phyloP scores from a whole-genome alignment of 64 coral and sea anemone species.

The Astreopora myriophthalma region DNA sequence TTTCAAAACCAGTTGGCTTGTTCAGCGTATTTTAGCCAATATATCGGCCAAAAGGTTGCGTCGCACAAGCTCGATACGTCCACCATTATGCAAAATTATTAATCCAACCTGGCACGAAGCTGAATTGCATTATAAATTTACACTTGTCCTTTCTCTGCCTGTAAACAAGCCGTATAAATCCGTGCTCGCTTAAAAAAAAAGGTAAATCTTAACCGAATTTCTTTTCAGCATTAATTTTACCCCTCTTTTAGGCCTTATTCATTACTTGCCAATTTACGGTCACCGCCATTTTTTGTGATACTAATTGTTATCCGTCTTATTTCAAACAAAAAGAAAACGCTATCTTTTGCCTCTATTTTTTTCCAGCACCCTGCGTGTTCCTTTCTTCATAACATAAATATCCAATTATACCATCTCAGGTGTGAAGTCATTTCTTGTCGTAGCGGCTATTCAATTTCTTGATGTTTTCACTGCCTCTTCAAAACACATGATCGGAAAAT shows the following conservation, averaged over 20 bases:
- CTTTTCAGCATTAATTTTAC: not conserved
- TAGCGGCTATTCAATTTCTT: not conserved
- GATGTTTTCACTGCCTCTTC: not conserved
- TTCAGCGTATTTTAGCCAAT: not conserved
- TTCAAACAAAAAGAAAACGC: too few species aligned
- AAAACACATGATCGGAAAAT: constrained; percentile 7
- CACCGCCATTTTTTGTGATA: too few species aligned
- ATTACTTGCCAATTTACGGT: too few species aligned
- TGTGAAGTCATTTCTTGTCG: not conserved
- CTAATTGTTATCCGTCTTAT: too few species aligned
- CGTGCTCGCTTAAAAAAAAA: not conserved
- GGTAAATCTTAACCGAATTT: not conserved
- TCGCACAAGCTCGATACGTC: not conserved
- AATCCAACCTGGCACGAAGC: not conserved
- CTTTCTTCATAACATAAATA: not conserved
- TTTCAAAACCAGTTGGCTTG: not conserved
- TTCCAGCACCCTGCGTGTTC: not conserved
- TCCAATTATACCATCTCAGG: not conserved
- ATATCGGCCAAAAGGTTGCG: not conserved
- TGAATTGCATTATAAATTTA: constrained; percentile 5
- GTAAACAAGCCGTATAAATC: constrained; percentile 8
- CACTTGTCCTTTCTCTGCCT: not conserved
- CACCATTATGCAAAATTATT: not conserved
- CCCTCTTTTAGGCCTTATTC: too few species aligned
- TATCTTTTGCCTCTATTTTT: too few species aligned